These are phyloP conservation scores for Lottia gigantea DNA, from an alignment of 2,888 invertebrate genomes.

Conservation along the genomic window DNA sequence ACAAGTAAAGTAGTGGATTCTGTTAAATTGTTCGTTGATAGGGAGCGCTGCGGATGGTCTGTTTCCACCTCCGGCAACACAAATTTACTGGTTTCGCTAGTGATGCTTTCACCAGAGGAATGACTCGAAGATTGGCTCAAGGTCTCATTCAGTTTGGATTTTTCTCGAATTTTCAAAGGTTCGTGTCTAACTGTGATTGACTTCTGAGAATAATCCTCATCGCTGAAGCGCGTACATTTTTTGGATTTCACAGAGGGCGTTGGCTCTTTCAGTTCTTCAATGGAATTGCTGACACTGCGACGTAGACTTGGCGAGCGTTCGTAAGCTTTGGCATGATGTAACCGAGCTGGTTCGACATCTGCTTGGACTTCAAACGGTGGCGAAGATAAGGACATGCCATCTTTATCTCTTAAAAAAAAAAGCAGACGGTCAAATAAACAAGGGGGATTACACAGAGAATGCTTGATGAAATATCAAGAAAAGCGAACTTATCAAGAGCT, in stretches of 20 bases:
- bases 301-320: slow-evolving; percentile 17
- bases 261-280: slow-evolving; percentile 20
- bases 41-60: slow-evolving; percentile 39
- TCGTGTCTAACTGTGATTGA: slow-evolving; percentile 20
- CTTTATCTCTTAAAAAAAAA: slow-evolving; percentile 41
- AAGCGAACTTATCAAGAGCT: too few relatives aligned
- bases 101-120: slow-evolving; percentile 17
- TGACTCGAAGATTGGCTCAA: slow-evolving; percentile 18
- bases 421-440: neutral
- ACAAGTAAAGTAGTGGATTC: neutral
- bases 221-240: slow-evolving; percentile 44
- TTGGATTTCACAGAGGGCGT: slow-evolving; percentile 29
- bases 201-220: slow-evolving; percentile 20
- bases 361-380: slow-evolving; percentile 36
- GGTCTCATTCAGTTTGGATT: neutral
- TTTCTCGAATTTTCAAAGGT: slow-evolving; percentile 12
- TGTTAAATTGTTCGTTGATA: slow-evolving; percentile 14
- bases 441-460: neutral
- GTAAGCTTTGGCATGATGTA: neutral
- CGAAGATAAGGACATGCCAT: slow-evolving; percentile 37
- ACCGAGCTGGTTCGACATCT: slow-evolving; percentile 19
- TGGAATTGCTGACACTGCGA: slow-evolving; percentile 15
- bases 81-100: slow-evolving; percentile 15
- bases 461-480: neutral
- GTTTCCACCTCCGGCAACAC: slow-evolving; percentile 58